A percentile compares a stretch with the other conserved stretches of the same genome.
Conservation (phyloP, 2,888 invertebrate genomes). For the Melanargia galathea region DNA sequence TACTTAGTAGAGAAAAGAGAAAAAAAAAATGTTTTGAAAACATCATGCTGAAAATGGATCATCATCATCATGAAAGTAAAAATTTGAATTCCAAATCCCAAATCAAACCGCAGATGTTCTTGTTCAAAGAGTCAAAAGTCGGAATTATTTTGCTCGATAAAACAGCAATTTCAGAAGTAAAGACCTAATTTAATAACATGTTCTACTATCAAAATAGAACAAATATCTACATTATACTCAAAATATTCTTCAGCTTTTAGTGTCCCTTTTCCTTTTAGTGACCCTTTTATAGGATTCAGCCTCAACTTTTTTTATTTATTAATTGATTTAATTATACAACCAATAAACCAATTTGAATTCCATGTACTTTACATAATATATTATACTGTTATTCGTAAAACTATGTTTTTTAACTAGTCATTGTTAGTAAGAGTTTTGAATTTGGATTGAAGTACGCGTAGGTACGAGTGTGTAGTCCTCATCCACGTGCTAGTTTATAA, state of each 20-base stretch:
- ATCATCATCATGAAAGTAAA: too few relatives aligned
- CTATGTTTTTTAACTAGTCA: constrained; percentile 18
- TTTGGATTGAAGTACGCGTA: background rate
- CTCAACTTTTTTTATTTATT: background rate
- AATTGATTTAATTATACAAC: background rate
- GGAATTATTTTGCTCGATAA: too few relatives aligned
- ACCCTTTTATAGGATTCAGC: background rate
- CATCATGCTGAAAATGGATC: too few relatives aligned
- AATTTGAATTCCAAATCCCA: too few relatives aligned
- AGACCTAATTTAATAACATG: too few relatives aligned
- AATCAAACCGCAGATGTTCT: too few relatives aligned
- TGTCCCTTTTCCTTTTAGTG: too few relatives aligned
- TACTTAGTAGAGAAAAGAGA: too few relatives aligned
- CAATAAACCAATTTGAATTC: background rate
- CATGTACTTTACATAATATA: background rate
- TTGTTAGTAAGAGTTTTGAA: constrained; percentile 11
- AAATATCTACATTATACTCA: background rate
- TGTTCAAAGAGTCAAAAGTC: too few relatives aligned
- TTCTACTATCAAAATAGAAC: background rate
- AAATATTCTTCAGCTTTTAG: background rate
- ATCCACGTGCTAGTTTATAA: constrained; percentile 13
- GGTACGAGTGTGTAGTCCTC: background rate
- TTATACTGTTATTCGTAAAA: constrained; percentile 12
- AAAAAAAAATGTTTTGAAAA: too few relatives aligned
- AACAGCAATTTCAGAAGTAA: too few relatives aligned